Conservation (phyloP, 2,113 vertebrate species). For the Megaceryle torquata region DNA sequence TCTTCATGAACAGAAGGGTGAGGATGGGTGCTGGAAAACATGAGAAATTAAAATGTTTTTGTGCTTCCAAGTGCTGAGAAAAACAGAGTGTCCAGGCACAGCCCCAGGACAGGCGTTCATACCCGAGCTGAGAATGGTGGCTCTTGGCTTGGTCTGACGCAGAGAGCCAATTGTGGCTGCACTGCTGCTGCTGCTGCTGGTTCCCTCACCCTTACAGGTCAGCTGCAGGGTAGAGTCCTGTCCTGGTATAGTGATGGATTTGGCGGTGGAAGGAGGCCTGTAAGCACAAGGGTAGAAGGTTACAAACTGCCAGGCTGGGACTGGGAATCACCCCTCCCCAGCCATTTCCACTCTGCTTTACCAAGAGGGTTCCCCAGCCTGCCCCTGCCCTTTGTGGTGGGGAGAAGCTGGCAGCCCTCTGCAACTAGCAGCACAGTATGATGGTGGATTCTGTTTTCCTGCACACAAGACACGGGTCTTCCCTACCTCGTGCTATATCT, state of each 20-base stretch:
- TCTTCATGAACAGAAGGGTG: background rate
- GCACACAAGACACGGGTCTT: background rate
- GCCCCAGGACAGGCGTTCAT: background rate
- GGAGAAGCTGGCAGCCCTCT: background rate
- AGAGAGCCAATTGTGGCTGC: constrained; percentile 75
- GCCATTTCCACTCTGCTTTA: background rate
- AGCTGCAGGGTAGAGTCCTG: constrained; percentile 91
- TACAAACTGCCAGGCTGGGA: background rate
- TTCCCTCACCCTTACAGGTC: constrained; percentile 95
- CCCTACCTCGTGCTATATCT: background rate
- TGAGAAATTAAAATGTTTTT: background rate
- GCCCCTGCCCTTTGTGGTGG: background rate
- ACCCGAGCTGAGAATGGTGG: constrained; percentile 88
- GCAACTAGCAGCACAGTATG: fast-evolving
- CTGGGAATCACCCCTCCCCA: fast-evolving
- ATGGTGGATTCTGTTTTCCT: background rate
- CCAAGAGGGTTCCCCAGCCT: fast-evolving
- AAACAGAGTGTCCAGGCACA: background rate
- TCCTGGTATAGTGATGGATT: constrained; percentile 89
- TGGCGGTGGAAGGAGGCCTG: constrained; percentile 86
- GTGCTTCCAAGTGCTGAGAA: background rate
- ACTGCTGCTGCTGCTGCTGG: constrained; percentile 59
- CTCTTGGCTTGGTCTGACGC: constrained; percentile 78
- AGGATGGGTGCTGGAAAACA: background rate
- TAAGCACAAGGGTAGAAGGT: background rate